Conservation (phyloP, 2,797 vertebrate genomes). For the Betta splendens region DNA sequence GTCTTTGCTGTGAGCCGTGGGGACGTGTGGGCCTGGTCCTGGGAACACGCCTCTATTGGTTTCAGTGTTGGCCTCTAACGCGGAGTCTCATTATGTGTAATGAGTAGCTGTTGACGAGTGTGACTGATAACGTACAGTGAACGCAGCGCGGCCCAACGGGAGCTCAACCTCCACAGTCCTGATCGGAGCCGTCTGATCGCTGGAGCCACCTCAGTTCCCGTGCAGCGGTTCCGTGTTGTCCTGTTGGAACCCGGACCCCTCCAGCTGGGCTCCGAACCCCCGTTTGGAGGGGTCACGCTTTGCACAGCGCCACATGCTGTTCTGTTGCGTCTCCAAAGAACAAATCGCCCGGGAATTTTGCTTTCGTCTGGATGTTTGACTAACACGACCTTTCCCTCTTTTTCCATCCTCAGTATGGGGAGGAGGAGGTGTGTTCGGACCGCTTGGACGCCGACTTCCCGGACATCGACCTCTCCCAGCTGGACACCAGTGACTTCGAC, state of each 20-base stretch:
- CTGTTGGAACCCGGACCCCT: constrained; percentile 18
- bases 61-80: constrained; percentile 35
- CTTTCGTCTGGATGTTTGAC: constrained; percentile 57
- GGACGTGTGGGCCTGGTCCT: constrained; percentile 12
- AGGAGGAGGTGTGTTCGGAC: constrained; percentile 90
- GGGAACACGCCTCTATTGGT: constrained; percentile 26
- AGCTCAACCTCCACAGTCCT: constrained; percentile 26
- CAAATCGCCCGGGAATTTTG: constrained; percentile 17
- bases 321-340: constrained; percentile 28
- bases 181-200: constrained; percentile 1
- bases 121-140: constrained; percentile 50
- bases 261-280: constrained; percentile 50
- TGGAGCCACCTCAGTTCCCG: constrained; percentile 6
- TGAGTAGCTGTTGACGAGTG: constrained; percentile 65
- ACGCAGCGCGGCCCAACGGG: constrained; percentile 23
- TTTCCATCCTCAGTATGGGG: constrained; percentile 81
- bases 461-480: constrained; percentile 97
- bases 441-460: constrained; percentile 94
- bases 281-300: constrained; percentile 21
- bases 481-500: constrained; percentile 96
- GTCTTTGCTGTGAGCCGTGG: constrained; percentile 20
- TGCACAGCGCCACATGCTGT: constrained; percentile 18
- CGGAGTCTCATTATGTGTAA: constrained; percentile 60
- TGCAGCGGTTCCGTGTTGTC: constrained; percentile 22
- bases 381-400: constrained; percentile 43